Percentiles rank a stretch among this genome's conserved stretches.
These are phyloP conservation scores for Drosophila pandora DNA, from an alignment of 1,140 invertebrate species.

Conservation along the genomic window DNA sequence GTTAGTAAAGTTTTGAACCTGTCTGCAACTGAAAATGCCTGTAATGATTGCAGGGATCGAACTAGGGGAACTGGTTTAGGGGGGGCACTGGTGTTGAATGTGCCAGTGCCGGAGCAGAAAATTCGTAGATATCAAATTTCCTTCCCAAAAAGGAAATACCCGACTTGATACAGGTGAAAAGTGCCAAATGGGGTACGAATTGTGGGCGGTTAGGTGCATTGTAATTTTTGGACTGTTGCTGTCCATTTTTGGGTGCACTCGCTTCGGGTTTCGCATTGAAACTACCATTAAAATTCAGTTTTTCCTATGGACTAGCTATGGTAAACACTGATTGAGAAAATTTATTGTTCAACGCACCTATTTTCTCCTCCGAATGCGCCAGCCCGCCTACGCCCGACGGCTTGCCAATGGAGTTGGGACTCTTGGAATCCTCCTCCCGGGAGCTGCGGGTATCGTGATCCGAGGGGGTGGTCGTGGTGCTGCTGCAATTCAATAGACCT, in stretches of 20 bases:
- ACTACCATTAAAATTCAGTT: neutral
- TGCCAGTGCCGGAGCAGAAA: slow-evolving; percentile 13
- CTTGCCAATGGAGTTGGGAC: slow-evolving; percentile 78
- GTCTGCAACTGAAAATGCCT: slow-evolving; percentile 46
- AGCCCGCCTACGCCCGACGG: slow-evolving; percentile 9
- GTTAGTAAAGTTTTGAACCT: slow-evolving; percentile 69
- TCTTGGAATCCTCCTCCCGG: slow-evolving; percentile 81
- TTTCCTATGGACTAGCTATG: neutral
- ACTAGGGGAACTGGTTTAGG: neutral
- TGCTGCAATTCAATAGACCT: slow-evolving; percentile 30
- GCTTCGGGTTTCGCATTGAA: neutral
- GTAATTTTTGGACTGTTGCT: slow-evolving; percentile 20
- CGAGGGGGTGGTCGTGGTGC: slow-evolving; percentile 74
- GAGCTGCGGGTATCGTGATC: slow-evolving; percentile 81
- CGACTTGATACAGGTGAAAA: neutral
- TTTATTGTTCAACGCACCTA: slow-evolving; percentile 52
- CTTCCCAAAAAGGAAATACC: neutral
- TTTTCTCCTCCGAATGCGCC: slow-evolving; percentile 73
- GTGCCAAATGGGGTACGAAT: neutral
- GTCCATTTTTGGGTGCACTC: slow-evolving; percentile 13
- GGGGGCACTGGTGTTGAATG: neutral
- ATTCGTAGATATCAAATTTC: slow-evolving; percentile 61
- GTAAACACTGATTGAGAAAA: neutral
- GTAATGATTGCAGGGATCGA: slow-evolving; percentile 37
- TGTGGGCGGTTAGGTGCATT: slow-evolving; percentile 8